These are phyloP conservation scores for Gymnocephalus cernua DNA, from an alignment of 2,113 vertebrate genomes.

Conservation along the genomic window DNA sequence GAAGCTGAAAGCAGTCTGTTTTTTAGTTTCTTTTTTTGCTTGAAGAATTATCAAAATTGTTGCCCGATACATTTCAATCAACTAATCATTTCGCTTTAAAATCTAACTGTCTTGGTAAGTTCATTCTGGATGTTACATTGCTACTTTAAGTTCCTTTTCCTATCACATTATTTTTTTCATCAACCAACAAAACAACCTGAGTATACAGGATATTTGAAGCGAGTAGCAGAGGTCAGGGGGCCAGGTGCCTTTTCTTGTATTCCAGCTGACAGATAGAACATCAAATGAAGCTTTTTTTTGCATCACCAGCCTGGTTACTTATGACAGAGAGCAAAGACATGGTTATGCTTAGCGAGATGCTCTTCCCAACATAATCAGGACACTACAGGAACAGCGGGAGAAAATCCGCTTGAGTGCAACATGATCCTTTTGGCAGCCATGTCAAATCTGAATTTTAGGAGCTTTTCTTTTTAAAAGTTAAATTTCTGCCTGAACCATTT, in stretches of 20 bases:
- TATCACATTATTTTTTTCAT: neutral
- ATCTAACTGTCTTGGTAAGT: neutral
- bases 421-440: slow-evolving; percentile 37
- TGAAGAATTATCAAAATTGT: neutral
- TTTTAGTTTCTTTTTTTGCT: neutral
- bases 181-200: neutral
- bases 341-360: neutral
- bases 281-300: neutral
- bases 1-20: neutral
- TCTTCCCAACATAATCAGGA: slow-evolving; percentile 34
- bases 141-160: neutral
- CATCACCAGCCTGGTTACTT: neutral
- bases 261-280: neutral
- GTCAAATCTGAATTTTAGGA: slow-evolving; percentile 29
- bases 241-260: neutral
- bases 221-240: neutral
- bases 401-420: slow-evolving; percentile 49
- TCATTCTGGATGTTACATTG: neutral
- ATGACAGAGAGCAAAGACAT: slow-evolving; percentile 14
- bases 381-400: slow-evolving; percentile 44
- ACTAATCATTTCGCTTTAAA: neutral
- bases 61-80: neutral
- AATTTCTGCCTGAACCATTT: slow-evolving; percentile 43
- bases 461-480: slow-evolving; percentile 39
- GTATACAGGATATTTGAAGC: neutral